Evolutionary conservation across 2,797 vertebrate genomes (phyloP).

Genomic region (Sebastes trivittatus): DNA sequence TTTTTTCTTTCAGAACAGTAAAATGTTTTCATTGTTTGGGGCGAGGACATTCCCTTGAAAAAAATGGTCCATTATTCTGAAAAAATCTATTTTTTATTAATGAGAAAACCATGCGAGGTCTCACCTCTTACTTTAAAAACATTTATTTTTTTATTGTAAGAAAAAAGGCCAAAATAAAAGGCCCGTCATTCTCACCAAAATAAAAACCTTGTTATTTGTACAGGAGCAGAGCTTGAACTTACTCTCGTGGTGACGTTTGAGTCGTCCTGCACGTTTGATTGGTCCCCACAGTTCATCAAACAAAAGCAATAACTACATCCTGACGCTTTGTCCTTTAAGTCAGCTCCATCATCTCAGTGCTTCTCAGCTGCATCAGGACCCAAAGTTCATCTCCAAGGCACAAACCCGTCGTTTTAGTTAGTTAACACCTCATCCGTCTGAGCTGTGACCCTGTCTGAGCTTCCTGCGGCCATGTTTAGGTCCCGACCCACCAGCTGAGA

Average conservation of each 20-base stretch:
- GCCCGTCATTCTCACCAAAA: slow-evolving; percentile 24
- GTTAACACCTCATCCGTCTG: neutral
- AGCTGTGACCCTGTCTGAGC: neutral
- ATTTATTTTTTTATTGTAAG: neutral
- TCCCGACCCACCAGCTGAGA: slow-evolving; percentile 51
- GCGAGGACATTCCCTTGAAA: slow-evolving; percentile 19
- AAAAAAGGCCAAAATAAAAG: slow-evolving; percentile 50
- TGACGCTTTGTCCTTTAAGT: neutral
- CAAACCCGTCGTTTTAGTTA: neutral
- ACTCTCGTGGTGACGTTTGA: neutral
- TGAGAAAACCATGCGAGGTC: slow-evolving; percentile 75
- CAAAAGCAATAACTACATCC: slow-evolving; percentile 1
- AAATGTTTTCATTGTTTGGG: neutral
- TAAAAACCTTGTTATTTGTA: slow-evolving; percentile 31
- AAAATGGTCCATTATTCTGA: slow-evolving; percentile 54
- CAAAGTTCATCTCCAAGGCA: slow-evolving; percentile 26
- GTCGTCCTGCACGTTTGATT: slow-evolving; percentile 5
- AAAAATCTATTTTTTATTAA: slow-evolving; percentile 78
- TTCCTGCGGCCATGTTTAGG: slow-evolving; percentile 12
- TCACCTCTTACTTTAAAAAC: slow-evolving; percentile 69
- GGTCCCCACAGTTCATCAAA: slow-evolving; percentile 45
- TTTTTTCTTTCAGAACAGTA: slow-evolving; percentile 13
- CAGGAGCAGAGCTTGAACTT: slow-evolving; percentile 39
- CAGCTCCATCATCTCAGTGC: neutral
- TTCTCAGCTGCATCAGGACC: slow-evolving; percentile 52